Evolutionary conservation across 2,888 invertebrate species (phyloP), one percentile per base, ranked within the genome.

Genomic region (Lasioglossum pauxillum): DNA sequence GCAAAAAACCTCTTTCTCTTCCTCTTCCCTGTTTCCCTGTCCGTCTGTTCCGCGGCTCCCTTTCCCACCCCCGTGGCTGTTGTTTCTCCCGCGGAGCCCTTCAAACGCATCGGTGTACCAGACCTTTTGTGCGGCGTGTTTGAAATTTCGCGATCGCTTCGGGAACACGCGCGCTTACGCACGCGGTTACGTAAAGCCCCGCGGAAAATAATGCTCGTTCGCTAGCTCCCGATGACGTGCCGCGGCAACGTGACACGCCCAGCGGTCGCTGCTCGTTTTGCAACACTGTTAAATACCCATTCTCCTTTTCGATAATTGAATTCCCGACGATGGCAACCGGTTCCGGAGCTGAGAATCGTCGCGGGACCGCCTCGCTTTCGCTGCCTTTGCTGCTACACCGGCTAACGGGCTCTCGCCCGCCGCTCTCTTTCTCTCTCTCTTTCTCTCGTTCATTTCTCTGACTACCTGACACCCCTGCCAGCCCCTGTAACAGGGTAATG

Each of bases 211-310:
- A 49, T 57, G 72, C 72, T 80, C 80, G 80, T 86, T 82, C 57
- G 41, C 79, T 79, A 41, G 35, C 12, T 3, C 19, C 31, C 41
- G 44, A 23, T 69, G 72, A 73, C 64, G 78, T 44, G 27, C 78
- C 71, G 57, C 69, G 67, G 73, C 53, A 73, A 82, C 46, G 73
- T 75, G 83, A 79, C 79, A 78, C 75, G 79, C 75, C 75, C 71
- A 74, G 44, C 31, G 44, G 57, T 46, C 23, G 14, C 35, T 31
- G 69, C 38, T 38, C 44, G 74, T 77, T 75, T 75, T 67, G 46
- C 49, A 72, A 80, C 72, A 49, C 49, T 19, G 69, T 44, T 60
- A 49, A 44, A n/a, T 71, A 44, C 27, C 44, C 74, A 60, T 67
- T 67, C 38, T 49, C 38, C 71, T 53, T 71, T 44, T 71, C 69